Conservation (phyloP, 2,113 vertebrate species). For the Pionites leucogaster region DNA sequence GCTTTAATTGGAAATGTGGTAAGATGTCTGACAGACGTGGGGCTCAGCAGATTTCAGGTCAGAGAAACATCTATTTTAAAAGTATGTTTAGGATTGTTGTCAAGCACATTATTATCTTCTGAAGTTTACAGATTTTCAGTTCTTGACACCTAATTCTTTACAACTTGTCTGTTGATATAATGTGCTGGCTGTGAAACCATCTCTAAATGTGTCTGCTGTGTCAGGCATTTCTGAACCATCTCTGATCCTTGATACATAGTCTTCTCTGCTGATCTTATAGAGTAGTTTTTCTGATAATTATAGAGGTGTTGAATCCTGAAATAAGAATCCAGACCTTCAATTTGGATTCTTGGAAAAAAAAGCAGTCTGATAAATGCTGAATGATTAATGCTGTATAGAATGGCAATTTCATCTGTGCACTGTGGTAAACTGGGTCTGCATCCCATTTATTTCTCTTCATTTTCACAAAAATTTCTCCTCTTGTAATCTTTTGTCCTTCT, state of each 20-base stretch:
- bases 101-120: background rate
- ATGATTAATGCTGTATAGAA: background rate
- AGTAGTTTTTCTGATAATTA: background rate
- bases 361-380: background rate
- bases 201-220: background rate
- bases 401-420: background rate
- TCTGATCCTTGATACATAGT: background rate
- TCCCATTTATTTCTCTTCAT: background rate
- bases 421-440: background rate
- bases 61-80: conserved; percentile 12
- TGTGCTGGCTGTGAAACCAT: background rate
- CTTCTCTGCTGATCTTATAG: background rate
- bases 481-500: background rate
- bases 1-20: background rate
- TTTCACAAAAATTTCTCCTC: background rate
- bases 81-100: background rate
- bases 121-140: conserved; percentile 4
- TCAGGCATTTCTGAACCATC: background rate
- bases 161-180: background rate
- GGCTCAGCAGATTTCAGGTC: background rate
- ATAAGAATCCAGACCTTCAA: background rate
- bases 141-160: background rate
- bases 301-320: background rate
- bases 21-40: background rate
- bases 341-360: background rate